Evolutionary conservation across 2,888 invertebrate species (phyloP).

Genomic region (Ochlodes sylvanus): DNA sequence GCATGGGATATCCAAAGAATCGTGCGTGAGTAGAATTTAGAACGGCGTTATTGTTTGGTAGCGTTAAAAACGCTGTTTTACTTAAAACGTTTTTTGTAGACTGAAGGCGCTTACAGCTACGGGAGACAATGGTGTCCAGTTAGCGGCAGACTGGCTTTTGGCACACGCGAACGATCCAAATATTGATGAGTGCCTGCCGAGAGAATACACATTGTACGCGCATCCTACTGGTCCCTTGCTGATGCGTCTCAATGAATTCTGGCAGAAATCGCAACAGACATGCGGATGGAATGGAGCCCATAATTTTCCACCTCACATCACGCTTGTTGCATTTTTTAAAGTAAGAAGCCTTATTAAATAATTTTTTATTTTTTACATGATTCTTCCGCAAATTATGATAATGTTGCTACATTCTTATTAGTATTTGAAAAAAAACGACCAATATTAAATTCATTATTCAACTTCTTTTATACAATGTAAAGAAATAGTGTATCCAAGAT

Average conservation of each 20-base stretch:
- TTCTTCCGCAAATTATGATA: too few relatives aligned
- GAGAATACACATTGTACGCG: slow-evolving; percentile 95
- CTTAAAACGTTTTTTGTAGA: slow-evolving; percentile 72
- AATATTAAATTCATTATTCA: too few relatives aligned
- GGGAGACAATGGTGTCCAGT: slow-evolving; percentile 93
- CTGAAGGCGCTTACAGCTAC: slow-evolving; percentile 96
- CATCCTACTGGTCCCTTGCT: slow-evolving; percentile 92
- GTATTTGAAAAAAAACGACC: too few relatives aligned
- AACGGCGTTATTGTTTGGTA: background rate
- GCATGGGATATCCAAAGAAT: slow-evolving; percentile 95
- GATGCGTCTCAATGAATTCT: slow-evolving; percentile 90
- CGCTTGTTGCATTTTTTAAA: slow-evolving; percentile 95
- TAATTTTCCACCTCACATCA: slow-evolving; percentile 95
- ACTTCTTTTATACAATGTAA: background rate
- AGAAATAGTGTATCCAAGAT: background rate
- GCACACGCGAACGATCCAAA: slow-evolving; percentile 95
- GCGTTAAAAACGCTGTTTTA: slow-evolving; percentile 35
- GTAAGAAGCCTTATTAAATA: slow-evolving; percentile 67
- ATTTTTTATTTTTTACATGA: too few relatives aligned
- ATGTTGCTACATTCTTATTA: too few relatives aligned
- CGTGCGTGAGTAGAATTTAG: slow-evolving; percentile 90
- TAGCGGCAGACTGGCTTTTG: slow-evolving; percentile 95
- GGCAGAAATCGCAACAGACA: slow-evolving; percentile 89
- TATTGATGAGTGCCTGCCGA: slow-evolving; percentile 90
- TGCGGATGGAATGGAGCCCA: slow-evolving; percentile 96